Base-by-base conservation (phyloP, 53 echinoderm and acorn worm genomes). In the Henricia sp. region DNA sequence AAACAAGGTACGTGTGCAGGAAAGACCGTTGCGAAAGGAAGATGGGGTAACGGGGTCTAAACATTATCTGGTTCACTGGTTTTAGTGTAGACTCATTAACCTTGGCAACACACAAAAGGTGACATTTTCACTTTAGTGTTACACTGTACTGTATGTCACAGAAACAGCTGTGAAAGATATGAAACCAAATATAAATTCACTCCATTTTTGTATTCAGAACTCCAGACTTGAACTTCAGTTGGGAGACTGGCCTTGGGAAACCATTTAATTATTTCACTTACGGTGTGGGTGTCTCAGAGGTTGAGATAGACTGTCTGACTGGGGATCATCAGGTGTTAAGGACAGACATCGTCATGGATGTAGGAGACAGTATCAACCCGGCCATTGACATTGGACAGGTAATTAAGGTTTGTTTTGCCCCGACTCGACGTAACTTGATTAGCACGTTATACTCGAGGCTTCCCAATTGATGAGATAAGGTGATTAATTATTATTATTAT, bases 311-410 rank as follows among this genome's bases (percentile, higher is more conserved):
- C 76, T 93, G 95, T 70, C 70, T 95, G 71, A 93, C 93, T 0
- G 95, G 95, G 26, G 88, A 88, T 34, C 95, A 95, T 67, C 77
- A 56, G 41, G 74, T 89, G 16, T 51, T 89, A 3, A 64, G 89
- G 23, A 93, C 93, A 4, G 95, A 95, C 52, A 93, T 95, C 53
- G 95, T 95, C 67, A 93, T 93, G 89, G 95, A 95, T 51, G 89
- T 91, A 25, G 95, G 95, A 33, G 74, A 91, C 26, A 93, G 95
- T 59, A 53, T 95, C 57, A 95, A 95, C 57, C 93, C 95, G 26
- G 95, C 95, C n/a, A 68, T 95, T 30, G 95, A 95, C 52, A 89
- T 95, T 44, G 95, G 95, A 20, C 95, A 95, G 93, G 95, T 95
- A 71, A 8, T 41, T 3, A 0, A 4, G 17, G 13, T 9, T 2